Base-by-base conservation (phyloP, 2,888 invertebrate genomes). In the Osmoderma eremita region DNA sequence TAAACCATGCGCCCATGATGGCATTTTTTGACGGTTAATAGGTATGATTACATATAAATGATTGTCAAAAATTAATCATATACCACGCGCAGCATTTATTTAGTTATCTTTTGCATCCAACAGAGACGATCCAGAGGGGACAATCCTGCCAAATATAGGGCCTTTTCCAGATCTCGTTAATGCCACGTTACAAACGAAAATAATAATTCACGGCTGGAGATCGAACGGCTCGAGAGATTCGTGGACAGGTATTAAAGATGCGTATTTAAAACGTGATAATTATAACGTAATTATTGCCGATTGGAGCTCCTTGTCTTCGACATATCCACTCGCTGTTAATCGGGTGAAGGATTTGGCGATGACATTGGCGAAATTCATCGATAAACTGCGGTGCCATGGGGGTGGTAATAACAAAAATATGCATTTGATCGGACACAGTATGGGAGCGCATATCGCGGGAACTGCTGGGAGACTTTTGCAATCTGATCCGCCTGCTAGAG, bases 371-470 rank as follows among this genome's bases (percentile, higher is more conserved):
- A 80, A 83, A 69, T 79, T 87, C 70, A 69, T 87, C 18, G 75
- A 81, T 12, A 72, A 80, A 17, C 71, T 87, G 2, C 69, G 81
- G 1, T 72, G 75, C 68, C 58, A 66, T 30, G 81, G 82, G 0
- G 76, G 78, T 17, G 72, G 81, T 68, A 79, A 84, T 68, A 79
- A 84, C 0, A 70, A 71, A 12, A 78, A 83, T 42, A 77, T 87
- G n/a, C 88, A 88, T 76, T 77, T 86, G 48, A 83, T 88, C 56
- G 88, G 88, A 0, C 87, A 88, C 74, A 88, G 88, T 70, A 77
- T 88, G 0, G 88, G 88, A 0, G 87, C 87, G 0, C 87, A 87
- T 72, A 81, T 86, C 13, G 75, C 84, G 74, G 73, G 85, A 76
- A 74, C 85, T 75, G 81, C 81, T 45, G 81, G 79, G 49, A 75